Evolutionary conservation across 1,140 invertebrate species (phyloP).

Genomic region (Meloidogyne hapla): DNA sequence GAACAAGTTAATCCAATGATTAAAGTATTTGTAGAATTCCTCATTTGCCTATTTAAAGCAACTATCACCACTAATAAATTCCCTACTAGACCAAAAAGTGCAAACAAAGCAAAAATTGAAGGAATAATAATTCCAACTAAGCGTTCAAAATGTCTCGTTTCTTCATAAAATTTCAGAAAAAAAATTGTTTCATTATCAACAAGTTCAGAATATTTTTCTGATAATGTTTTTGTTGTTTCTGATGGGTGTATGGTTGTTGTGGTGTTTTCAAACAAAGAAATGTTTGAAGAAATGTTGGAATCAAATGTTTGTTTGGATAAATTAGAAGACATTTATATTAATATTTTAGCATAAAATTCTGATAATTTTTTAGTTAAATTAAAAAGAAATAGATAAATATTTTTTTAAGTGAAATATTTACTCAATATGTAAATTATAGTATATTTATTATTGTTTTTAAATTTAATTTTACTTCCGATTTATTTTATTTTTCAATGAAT

Average conservation of each 20-base stretch:
- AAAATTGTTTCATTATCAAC: constrained; percentile 17
- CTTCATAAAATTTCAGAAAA: constrained; percentile 55
- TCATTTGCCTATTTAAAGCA: constrained; percentile 59
- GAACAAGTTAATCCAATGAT: constrained; percentile 67
- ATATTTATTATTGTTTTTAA: too few relatives aligned
- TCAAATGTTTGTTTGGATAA: background rate
- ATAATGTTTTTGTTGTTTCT: background rate
- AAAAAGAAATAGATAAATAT: too few relatives aligned
- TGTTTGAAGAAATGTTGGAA: background rate
- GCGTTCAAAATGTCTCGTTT: constrained; percentile 51
- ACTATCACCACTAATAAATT: constrained; percentile 59
- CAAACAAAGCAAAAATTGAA: constrained; percentile 54
- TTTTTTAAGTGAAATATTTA: too few relatives aligned
- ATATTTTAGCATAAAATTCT: too few relatives aligned
- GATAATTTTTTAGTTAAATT: too few relatives aligned
- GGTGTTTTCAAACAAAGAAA: background rate
- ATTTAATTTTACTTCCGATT: too few relatives aligned
- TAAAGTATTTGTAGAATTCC: constrained; percentile 59
- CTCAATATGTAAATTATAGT: too few relatives aligned
- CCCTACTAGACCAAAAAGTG: constrained; percentile 54
- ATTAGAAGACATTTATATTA: too few relatives aligned
- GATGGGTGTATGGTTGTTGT: background rate
- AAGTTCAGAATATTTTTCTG: background rate
- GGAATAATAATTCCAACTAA: constrained; percentile 59
- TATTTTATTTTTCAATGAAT: too few relatives aligned